Conservation (phyloP, 1,140 invertebrate genomes). For the Tigriopus japonicus region DNA sequence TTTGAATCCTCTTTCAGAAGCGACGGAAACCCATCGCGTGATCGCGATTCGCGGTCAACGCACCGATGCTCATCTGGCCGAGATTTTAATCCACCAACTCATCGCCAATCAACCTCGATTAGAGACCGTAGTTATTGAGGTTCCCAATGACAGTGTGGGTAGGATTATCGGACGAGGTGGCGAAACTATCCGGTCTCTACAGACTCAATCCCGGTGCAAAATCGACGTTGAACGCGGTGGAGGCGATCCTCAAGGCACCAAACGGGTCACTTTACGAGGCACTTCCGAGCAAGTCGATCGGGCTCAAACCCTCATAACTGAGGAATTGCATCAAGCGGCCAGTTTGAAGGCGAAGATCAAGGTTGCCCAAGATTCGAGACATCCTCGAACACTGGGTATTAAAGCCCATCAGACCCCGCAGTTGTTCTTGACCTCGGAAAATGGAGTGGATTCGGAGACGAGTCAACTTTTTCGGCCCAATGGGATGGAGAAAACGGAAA, state of each 20-base stretch:
- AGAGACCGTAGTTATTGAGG: neutral
- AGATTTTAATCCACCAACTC: constrained; percentile 8
- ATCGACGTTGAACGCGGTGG: neutral
- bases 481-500: neutral
- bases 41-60: neutral
- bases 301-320: neutral
- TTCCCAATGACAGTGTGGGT: neutral
- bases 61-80: neutral
- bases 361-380: neutral
- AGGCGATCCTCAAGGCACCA: neutral
- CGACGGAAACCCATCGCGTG: neutral
- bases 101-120: constrained; percentile 4
- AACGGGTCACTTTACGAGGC: neutral
- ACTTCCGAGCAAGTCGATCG: constrained; percentile 6
- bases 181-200: neutral
- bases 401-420: neutral
- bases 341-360: neutral
- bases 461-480: too few species aligned
- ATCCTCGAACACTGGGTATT: neutral
- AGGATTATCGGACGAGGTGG: neutral
- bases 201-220: constrained; percentile 1
- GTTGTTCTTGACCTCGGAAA: constrained; percentile 3
- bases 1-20: neutral
- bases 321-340: neutral
- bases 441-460: neutral